Base-by-base conservation (phyloP, 2,797 vertebrate genomes). In the Eidolon dupreanum region DNA sequence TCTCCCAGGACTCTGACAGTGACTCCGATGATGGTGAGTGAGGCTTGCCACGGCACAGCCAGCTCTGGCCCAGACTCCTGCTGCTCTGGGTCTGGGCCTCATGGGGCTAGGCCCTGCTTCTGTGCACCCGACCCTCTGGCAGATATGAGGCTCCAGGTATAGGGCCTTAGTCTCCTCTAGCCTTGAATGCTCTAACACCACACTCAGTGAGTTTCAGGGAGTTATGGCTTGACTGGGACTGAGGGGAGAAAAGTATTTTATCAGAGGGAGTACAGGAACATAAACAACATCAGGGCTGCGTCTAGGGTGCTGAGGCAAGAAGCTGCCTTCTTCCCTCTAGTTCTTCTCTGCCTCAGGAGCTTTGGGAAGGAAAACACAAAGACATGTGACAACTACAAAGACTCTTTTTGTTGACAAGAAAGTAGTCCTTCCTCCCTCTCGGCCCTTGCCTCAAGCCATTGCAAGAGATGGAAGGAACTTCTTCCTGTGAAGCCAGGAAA, bases 1-100 rank as follows among this genome's bases (percentile, higher is more conserved):
- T 99, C 98, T 99, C 99, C 98, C 99, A 99, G 98, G 99, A 99
- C 98, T 99, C 99, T 49, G 99, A 99, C 98, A 99, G 99, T 55
- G 99, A 99, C 97, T 99, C 99, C 2, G 99, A 99, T 78, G 99
- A 99, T 97, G 99, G 99, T 99, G 98, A 99, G 98, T 97, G 93
- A 57, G 31, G 55, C 68, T 38, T 49, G 10, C 78, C 0, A 19
- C 4, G 1, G n/a, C 33, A 46, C 38, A n/a, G 9, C 28, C 82
- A 68, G 43, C 43, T 66, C 36, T 66, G 51, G 46, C 15, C 31
- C 28, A 36, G 38, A 36, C 33, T 38, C 7, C 11, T 55, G 70
- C 36, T 53, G 31, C 75, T 66, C n/a, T n/a, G 33, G 41, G n/a
- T 41, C 68, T 49, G 68, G 82, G 12, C 73, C n/a, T 88, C 43